Percentiles rank a stretch among this genome's conserved stretches.
Conservation (phyloP, 2,888 invertebrate species). For the Drosophila yooni region DNA sequence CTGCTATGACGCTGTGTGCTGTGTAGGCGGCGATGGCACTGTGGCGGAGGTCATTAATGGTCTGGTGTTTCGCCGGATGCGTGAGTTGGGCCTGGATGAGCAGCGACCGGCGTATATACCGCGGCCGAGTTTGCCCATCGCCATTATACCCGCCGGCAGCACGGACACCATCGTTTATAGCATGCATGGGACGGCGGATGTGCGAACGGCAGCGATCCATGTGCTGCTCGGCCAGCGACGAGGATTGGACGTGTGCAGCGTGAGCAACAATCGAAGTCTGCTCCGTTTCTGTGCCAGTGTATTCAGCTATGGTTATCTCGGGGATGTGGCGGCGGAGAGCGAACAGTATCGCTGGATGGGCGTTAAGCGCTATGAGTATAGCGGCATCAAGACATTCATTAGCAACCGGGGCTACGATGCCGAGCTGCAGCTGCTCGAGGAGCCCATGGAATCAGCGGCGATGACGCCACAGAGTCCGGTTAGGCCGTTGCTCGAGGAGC, state of each 20-base stretch:
- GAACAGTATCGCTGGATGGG: constrained; percentile 95
- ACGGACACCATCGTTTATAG: constrained; percentile 93
- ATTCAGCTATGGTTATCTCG: constrained; percentile 93
- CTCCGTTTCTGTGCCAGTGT: constrained; percentile 91
- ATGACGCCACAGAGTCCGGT: constrained; percentile 74
- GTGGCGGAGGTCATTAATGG: constrained; percentile 93
- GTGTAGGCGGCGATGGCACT: constrained; percentile 95
- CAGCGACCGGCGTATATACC: constrained; percentile 82
- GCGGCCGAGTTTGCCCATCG: constrained; percentile 85
- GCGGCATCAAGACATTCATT: constrained; percentile 89
- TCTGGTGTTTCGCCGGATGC: constrained; percentile 87
- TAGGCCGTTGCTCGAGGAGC: constrained; percentile 29
- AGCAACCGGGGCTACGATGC: constrained; percentile 88
- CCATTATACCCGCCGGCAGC: constrained; percentile 90
- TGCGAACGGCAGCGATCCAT: constrained; percentile 92
- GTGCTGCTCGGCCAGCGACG: constrained; percentile 91
- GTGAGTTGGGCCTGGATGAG: constrained; percentile 78
- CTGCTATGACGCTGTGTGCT: constrained; percentile 89
- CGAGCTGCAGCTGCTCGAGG: constrained; percentile 86
- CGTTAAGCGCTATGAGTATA: constrained; percentile 92
- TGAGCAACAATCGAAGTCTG: constrained; percentile 87
- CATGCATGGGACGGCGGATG: constrained; percentile 92
- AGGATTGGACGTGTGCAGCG: constrained; percentile 91
- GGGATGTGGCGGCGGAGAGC: constrained; percentile 92
- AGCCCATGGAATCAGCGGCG: constrained; percentile 46